Conservation (phyloP, 1,140 invertebrate species). For the Conus betulinus region DNA sequence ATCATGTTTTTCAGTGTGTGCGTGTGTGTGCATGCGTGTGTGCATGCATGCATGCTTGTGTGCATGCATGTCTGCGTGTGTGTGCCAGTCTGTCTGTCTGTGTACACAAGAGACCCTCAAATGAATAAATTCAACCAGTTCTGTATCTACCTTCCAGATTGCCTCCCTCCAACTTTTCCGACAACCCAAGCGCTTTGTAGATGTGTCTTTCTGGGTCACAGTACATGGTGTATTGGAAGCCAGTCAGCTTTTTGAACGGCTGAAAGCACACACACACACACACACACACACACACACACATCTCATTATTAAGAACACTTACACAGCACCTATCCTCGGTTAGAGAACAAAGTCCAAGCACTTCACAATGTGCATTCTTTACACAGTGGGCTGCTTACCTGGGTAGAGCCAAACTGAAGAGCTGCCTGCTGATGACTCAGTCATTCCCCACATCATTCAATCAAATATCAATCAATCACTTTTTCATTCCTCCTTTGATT, state of each 20-base stretch:
- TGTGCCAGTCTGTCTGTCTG: slow-evolving; percentile 1
- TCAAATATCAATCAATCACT: too few relatives aligned
- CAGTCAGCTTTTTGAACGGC: slow-evolving; percentile 64
- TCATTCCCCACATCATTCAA: too few relatives aligned
- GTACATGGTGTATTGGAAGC: slow-evolving; percentile 61
- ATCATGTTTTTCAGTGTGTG: neutral
- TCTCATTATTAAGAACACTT: too few relatives aligned
- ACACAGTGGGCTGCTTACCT: too few relatives aligned
- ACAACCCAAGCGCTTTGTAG: slow-evolving; percentile 57
- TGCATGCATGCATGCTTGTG: slow-evolving; percentile 1
- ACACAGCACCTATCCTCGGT: too few relatives aligned
- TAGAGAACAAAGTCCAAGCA: too few relatives aligned
- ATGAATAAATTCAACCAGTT: neutral
- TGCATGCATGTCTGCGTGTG: slow-evolving; percentile 1
- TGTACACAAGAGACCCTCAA: neutral
- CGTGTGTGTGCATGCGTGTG: neutral
- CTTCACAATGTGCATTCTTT: too few relatives aligned
- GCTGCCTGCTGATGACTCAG: too few relatives aligned
- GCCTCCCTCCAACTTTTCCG: slow-evolving; percentile 40
- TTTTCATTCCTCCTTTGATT: too few relatives aligned
- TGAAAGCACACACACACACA: slow-evolving; percentile 46
- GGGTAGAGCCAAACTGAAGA: too few relatives aligned
- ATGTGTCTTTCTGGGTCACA: slow-evolving; percentile 67
- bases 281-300: neutral
- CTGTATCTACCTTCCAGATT: slow-evolving; percentile 37